Percentiles rank a stretch among this genome's conserved stretches.
Conservation (phyloP, 2,113 vertebrate genomes). For the Xiphophorus hellerii region DNA sequence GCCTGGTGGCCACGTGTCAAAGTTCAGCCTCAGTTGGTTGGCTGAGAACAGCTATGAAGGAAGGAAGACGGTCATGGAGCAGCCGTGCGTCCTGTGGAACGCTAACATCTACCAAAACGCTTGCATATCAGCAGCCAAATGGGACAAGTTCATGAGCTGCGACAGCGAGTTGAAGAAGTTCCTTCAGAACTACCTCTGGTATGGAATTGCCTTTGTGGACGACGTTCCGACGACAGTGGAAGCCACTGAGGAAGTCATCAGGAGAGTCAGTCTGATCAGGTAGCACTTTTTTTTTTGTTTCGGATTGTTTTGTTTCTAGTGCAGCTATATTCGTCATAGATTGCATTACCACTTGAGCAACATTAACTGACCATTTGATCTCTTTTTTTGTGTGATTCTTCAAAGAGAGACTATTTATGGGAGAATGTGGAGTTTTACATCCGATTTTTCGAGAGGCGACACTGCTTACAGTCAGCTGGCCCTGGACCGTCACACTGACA, state of each 20-base stretch:
- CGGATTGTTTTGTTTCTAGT: not conserved
- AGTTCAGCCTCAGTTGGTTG: conserved; percentile 88
- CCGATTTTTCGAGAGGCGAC: conserved; percentile 91
- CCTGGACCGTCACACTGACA: conserved; percentile 92
- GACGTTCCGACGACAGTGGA: conserved; percentile 87
- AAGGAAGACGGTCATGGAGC: conserved; percentile 80
- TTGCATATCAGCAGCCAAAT: conserved; percentile 78
- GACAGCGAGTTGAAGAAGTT: conserved; percentile 87
- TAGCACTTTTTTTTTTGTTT: conserved; percentile 46
- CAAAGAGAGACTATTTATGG: conserved; percentile 92
- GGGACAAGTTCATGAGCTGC: conserved; percentile 85
- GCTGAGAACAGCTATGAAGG: conserved; percentile 89
- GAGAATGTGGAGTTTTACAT: conserved; percentile 92
- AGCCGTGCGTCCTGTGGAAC: conserved; percentile 88
- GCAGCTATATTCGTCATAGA: not conserved
- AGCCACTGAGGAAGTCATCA: conserved; percentile 82
- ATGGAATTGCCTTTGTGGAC: conserved; percentile 91
- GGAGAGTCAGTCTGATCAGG: conserved; percentile 92
- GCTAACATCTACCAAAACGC: conserved; percentile 83
- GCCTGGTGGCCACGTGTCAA: conserved; percentile 88
- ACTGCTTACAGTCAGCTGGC: conserved; percentile 91
- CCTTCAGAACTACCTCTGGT: conserved; percentile 87
- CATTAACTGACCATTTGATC: not conserved
- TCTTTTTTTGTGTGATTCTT: conserved; percentile 9
- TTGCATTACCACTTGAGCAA: not conserved